Evolutionary conservation across 2,888 invertebrate genomes (phyloP).

Genomic region (Incurvaria masculella): DNA sequence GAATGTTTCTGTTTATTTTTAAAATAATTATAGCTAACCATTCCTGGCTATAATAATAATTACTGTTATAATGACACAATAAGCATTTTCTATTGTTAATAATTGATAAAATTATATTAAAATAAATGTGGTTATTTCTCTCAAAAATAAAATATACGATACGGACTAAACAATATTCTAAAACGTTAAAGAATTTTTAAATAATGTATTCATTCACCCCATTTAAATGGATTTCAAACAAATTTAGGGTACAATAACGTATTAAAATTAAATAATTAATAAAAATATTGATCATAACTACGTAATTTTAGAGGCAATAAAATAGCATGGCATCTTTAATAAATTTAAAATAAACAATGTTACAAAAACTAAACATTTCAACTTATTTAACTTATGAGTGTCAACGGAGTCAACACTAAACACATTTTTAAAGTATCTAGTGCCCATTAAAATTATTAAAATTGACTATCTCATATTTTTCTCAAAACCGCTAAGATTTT

Average conservation of each 20-base stretch:
- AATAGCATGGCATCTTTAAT: slow-evolving; percentile 48
- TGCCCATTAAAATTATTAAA: not conserved
- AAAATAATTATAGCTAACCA: slow-evolving; percentile 60
- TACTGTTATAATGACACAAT: slow-evolving; percentile 53
- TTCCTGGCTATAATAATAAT: slow-evolving; percentile 53
- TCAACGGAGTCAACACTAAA: not conserved
- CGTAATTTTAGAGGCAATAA: slow-evolving; percentile 33
- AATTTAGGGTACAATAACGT: too few relatives aligned
- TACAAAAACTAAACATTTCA: slow-evolving; percentile 7
- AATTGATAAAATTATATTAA: slow-evolving; percentile 30
- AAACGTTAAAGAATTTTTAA: too few relatives aligned
- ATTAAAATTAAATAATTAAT: too few relatives aligned
- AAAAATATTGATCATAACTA: slow-evolving; percentile 42
- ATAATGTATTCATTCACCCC: too few relatives aligned
- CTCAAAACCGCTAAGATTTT: slow-evolving; percentile 1
- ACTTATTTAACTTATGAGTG: too few relatives aligned
- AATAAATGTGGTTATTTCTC: slow-evolving; percentile 44
- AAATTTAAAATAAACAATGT: slow-evolving; percentile 1
- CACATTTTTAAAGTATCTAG: slow-evolving; percentile 18
- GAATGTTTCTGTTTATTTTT: slow-evolving; percentile 56
- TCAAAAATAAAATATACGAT: slow-evolving; percentile 25
- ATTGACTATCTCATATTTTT: slow-evolving; percentile 1
- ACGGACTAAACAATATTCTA: slow-evolving; percentile 24
- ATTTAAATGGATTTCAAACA: too few relatives aligned
- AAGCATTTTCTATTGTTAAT: slow-evolving; percentile 54